These are phyloP conservation scores for Nannoperca obscura DNA, from an alignment of 2,797 vertebrate species.

Conservation along the genomic window DNA sequence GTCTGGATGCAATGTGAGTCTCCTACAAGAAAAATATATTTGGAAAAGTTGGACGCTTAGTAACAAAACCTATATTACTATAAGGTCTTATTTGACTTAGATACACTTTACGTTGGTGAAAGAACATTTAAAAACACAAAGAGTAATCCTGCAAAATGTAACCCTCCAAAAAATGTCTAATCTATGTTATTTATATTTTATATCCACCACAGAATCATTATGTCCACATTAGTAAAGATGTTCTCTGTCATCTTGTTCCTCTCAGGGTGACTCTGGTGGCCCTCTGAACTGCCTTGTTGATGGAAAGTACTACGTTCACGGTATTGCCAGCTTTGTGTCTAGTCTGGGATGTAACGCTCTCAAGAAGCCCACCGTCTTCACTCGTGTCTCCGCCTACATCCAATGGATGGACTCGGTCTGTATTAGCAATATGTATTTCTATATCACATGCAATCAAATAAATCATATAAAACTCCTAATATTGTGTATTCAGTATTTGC, in stretches of 20 bases:
- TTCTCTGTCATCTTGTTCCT: not conserved
- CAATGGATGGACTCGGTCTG: constrained; percentile 85
- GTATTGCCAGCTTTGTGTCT: constrained; percentile 90
- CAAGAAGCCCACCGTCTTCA: constrained; percentile 91
- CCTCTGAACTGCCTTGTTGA: constrained; percentile 87
- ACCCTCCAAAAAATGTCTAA: too few relatives aligned
- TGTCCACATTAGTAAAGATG: not conserved
- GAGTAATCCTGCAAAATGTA: not conserved
- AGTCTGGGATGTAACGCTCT: constrained; percentile 80
- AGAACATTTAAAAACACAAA: not conserved
- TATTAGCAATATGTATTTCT: constrained; percentile 24
- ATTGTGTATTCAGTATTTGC: not conserved
- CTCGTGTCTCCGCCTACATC: constrained; percentile 88
- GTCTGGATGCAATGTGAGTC: constrained; percentile 88
- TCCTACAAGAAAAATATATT: too few relatives aligned
- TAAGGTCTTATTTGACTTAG: not conserved
- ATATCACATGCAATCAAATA: not conserved
- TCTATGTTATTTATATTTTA: not conserved
- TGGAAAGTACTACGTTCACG: constrained; percentile 84
- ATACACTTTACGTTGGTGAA: not conserved
- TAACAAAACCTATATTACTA: not conserved
- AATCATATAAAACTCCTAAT: not conserved
- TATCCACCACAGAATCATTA: not conserved
- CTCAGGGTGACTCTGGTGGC: constrained; percentile 90
- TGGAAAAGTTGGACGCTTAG: not conserved